Evolutionary conservation across 1,140 invertebrate genomes (phyloP), one percentile per base, ranked within the genome.

Genomic region (Cydia splendana): DNA sequence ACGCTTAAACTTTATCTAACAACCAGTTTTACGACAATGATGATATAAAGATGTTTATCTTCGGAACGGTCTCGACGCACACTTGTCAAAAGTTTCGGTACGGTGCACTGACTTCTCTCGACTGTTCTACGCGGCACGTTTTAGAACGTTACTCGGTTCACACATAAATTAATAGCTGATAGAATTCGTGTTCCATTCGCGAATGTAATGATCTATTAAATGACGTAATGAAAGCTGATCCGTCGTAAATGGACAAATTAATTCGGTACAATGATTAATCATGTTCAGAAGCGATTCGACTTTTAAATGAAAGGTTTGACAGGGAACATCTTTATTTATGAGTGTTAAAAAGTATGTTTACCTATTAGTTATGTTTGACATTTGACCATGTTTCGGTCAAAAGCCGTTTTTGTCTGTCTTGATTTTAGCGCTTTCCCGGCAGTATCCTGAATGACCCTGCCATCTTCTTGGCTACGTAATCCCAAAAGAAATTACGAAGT

Each of bases 21-120:
- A n/a, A 71, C 67, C 67, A 71, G 67, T 71, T 71, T 71, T 38
- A 71, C 34, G 67, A 71, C 67, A 71, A 71, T 71, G 67, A 71
- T 38, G 34, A 3, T 42, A 71, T 71, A 71, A 42, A 71, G 67
- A 71, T 71, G 67, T 18, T 71, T 71, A 45, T 71, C 67, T 71
- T 45, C 18, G 7, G 67, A 38, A 71, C 38, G 67, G 24, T 71
- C 65, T 2, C 30, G 34, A 71, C 42, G 42, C 77, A 71, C 77
- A 71, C 76, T 75, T 74, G 77, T 80, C 77, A 78, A 74, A 82
- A 69, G 78, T 67, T 76, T 57, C 65, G 71, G 78, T 81, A 78
- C 80, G 80, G 79, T 83, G 80, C 80, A 83, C 80, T 79, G n/a
- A 4, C 57, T 13, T 15, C 13, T 62, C 57, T 62, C 4, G 57